Evolutionary conservation across 2,888 invertebrate genomes (phyloP).

Genomic region (Corbicula japonica): DNA sequence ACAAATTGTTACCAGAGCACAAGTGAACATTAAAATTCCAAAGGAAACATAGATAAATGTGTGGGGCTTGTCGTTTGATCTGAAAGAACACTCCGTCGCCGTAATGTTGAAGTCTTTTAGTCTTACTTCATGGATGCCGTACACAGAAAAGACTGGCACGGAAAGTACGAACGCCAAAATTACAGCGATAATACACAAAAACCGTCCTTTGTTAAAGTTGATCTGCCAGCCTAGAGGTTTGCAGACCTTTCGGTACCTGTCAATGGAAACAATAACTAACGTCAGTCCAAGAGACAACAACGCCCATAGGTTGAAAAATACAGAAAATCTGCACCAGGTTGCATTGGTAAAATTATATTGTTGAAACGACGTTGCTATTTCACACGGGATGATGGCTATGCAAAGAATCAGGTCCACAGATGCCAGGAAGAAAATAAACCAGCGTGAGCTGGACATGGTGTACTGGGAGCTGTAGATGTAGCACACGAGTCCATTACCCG

Average conservation of each 20-base stretch:
- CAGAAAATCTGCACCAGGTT: constrained; percentile 55
- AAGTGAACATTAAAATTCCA: constrained; percentile 51
- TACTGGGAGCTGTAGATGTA: constrained; percentile 67
- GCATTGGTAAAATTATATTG: constrained; percentile 64
- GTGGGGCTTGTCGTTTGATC: constrained; percentile 19
- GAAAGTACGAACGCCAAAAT: constrained; percentile 39
- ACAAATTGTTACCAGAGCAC: constrained; percentile 52
- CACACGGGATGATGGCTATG: constrained; percentile 61
- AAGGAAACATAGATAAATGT: constrained; percentile 52
- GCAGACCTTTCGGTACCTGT: constrained; percentile 76
- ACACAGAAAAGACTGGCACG: constrained; percentile 53
- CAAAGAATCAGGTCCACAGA: constrained; percentile 69
- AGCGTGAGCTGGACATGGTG: constrained; percentile 65
- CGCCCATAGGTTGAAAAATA: constrained; percentile 57
- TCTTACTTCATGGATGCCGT: constrained; percentile 40
- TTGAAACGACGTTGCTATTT: constrained; percentile 58
- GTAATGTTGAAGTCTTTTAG: constrained; percentile 27
- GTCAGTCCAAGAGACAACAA: constrained; percentile 58
- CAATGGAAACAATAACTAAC: constrained; percentile 67
- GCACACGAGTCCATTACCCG: constrained; percentile 69
- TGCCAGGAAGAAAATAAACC: constrained; percentile 69
- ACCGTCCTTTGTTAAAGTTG: constrained; percentile 62
- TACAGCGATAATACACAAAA: constrained; percentile 52
- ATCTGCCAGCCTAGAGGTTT: constrained; percentile 74
- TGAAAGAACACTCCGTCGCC: constrained; percentile 57